Conservation (phyloP, 92 coral and sea anemone genomes). For the Palythoa heliodiscus region DNA sequence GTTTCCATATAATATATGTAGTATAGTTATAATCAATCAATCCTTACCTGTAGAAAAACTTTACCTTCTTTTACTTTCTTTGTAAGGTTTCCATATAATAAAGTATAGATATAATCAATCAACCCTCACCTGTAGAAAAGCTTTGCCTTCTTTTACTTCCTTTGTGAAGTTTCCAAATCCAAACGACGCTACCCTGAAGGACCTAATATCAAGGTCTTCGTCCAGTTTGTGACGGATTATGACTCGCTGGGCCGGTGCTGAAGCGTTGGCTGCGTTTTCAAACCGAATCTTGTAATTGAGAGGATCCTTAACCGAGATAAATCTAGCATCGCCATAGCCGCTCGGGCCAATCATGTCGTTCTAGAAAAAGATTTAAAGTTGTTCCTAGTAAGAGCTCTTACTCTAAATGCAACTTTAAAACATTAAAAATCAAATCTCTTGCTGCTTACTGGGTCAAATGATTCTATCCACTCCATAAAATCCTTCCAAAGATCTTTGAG, state of each 20-base stretch:
- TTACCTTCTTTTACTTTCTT: neutral
- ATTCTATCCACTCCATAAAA: conserved; percentile 24
- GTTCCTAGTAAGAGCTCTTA: too few species aligned
- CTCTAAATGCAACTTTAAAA: too few species aligned
- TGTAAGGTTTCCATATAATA: neutral
- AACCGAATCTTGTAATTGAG: conserved; percentile 77
- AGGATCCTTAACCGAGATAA: conserved; percentile 58
- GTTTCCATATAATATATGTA: neutral
- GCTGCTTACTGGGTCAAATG: conserved; percentile 18
- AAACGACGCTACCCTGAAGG: conserved; percentile 73
- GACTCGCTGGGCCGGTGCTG: conserved; percentile 86
- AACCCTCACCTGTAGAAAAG: conserved; percentile 68
- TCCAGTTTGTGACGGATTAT: conserved; percentile 68
- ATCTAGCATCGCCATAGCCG: conserved; percentile 81
- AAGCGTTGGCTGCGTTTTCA: conserved; percentile 80
- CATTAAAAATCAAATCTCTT: too few species aligned
- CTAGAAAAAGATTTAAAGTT: conserved; percentile 24
- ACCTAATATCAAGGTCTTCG: conserved; percentile 66
- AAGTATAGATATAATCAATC: neutral
- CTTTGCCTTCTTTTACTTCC: conserved; percentile 41
- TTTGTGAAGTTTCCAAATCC: conserved; percentile 74
- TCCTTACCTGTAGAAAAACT: conserved; percentile 70
- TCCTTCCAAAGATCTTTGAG: conserved; percentile 1
- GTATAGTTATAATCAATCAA: neutral
- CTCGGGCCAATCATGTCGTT: conserved; percentile 86